These are phyloP conservation scores for Eulacestoma nigropectus DNA, from an alignment of 2,113 vertebrate species.

Conservation along the genomic window DNA sequence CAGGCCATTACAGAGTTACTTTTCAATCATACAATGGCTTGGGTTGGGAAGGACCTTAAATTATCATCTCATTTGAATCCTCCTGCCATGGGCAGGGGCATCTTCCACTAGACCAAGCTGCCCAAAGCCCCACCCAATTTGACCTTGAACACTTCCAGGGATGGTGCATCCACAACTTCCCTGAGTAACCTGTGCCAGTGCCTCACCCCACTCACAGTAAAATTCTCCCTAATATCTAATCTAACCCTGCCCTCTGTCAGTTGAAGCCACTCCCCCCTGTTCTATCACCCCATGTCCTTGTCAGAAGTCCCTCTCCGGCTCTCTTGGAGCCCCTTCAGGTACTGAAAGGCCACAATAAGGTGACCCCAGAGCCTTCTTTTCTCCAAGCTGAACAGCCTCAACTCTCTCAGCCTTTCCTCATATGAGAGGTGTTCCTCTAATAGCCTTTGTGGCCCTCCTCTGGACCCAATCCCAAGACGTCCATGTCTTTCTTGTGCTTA, in stretches of 20 bases:
- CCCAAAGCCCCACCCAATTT: not conserved
- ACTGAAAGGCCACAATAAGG: accelerated
- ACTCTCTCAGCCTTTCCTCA: not conserved
- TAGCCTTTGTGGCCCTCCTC: not conserved
- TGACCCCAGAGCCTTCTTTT: not conserved
- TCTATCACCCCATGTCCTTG: not conserved
- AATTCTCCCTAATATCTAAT: not conserved
- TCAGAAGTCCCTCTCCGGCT: not conserved
- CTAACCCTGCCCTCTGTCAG: not conserved
- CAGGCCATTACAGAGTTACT: not conserved
- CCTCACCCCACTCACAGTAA: not conserved
- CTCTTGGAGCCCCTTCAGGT: not conserved
- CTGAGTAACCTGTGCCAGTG: not conserved
- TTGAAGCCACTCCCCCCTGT: accelerated
- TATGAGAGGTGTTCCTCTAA: not conserved
- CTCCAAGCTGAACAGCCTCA: not conserved
- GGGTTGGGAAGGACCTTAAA: not conserved
- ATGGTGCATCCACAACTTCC: not conserved
- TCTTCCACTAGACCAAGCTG: not conserved
- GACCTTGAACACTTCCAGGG: not conserved
- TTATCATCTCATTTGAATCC: not conserved
- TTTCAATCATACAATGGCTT: not conserved
- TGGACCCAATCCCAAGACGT: not conserved
- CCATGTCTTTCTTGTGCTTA: too few species aligned
- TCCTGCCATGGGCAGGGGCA: not conserved